Evolutionary conservation across 2,888 invertebrate species (phyloP).

Genomic region (Pyrochroa serraticornis): DNA sequence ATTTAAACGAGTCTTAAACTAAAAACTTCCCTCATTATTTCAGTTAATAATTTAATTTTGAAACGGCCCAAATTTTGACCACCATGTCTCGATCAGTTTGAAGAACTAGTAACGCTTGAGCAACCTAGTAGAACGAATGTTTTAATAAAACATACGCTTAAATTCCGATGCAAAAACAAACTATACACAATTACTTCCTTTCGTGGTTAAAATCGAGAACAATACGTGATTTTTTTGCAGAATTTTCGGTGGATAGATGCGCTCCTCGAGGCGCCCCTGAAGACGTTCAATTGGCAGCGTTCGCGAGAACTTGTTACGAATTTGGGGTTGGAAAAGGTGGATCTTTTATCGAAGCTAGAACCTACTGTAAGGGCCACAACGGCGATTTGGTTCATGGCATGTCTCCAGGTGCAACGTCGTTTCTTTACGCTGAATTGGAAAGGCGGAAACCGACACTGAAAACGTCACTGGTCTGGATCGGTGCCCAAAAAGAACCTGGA

Average conservation of each 20-base stretch:
- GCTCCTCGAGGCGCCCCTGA: conserved; percentile 74
- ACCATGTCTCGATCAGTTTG: too few species aligned
- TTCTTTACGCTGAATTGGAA: conserved; percentile 80
- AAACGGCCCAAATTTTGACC: too few species aligned
- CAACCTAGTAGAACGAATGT: too few species aligned
- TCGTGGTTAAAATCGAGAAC: too few species aligned
- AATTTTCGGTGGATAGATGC: conserved; percentile 86
- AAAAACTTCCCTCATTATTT: too few species aligned
- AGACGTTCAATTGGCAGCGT: conserved; percentile 82
- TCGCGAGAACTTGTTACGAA: conserved; percentile 87
- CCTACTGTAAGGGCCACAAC: conserved; percentile 71
- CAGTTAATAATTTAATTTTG: too few species aligned
- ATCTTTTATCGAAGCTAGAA: conserved; percentile 80
- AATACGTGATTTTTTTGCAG: conserved; percentile 57
- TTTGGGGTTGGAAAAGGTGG: conserved; percentile 83
- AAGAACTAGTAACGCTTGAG: too few species aligned
- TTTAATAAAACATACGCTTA: too few species aligned
- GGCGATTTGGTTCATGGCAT: conserved; percentile 76
- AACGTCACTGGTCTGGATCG: conserved; percentile 90
- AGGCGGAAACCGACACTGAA: conserved; percentile 78
- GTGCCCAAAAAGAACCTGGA: conserved; percentile 86
- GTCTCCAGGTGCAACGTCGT: conserved; percentile 63
- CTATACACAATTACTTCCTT: too few species aligned
- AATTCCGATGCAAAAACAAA: too few species aligned
- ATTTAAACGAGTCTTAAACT: too few species aligned